These are phyloP conservation scores for Bovichtus diacanthus DNA, from an alignment of 2,797 vertebrate species.

Conservation along the genomic window DNA sequence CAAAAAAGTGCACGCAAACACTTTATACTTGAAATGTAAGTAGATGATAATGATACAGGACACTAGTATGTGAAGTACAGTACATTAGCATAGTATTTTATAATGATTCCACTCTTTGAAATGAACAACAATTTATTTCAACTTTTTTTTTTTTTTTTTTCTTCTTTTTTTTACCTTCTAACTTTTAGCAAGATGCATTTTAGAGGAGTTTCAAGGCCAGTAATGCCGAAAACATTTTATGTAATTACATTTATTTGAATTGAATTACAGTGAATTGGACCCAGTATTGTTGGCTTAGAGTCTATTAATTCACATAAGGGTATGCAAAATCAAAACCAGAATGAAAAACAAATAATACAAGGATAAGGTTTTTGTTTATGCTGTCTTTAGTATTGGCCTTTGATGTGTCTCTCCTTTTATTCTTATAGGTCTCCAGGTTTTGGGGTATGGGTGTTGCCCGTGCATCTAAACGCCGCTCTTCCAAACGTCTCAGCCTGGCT, in stretches of 20 bases:
- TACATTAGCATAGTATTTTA: neutral
- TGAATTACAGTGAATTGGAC: neutral
- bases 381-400: neutral
- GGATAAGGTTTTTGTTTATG: neutral
- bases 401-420: slow-evolving; percentile 12
- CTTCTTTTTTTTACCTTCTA: neutral
- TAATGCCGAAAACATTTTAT: neutral
- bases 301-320: neutral
- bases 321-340: neutral
- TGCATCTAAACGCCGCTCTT: slow-evolving; percentile 87
- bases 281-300: neutral
- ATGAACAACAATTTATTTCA: neutral
- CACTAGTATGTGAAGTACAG: neutral
- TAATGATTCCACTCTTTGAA: neutral
- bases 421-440: slow-evolving; percentile 85
- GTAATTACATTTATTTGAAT: neutral
- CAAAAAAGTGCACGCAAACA: neutral
- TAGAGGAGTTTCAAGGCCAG: neutral
- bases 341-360: neutral
- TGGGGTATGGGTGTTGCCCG: slow-evolving; percentile 84
- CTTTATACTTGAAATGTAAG: neutral
- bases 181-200: neutral
- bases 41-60: neutral
- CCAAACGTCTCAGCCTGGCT: slow-evolving; percentile 92
- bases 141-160: too few species aligned